These are phyloP conservation scores for Perizoma flavofasciatum DNA, from an alignment of 2,888 invertebrate genomes.

Conservation along the genomic window DNA sequence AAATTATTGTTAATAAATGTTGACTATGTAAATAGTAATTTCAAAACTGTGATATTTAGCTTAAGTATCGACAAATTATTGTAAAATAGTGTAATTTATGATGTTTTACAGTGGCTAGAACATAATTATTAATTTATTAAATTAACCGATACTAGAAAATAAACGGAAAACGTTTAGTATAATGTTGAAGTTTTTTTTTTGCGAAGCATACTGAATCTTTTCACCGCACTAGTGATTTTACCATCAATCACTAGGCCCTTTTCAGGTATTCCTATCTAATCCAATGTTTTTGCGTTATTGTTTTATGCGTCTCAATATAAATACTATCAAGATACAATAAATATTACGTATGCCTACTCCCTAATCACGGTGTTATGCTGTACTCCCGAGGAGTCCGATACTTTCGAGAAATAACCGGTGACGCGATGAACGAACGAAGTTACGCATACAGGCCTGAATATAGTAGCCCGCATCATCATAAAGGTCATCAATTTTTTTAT, in stretches of 20 bases:
- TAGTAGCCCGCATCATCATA: not conserved
- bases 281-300: no score
- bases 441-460: conserved; percentile 8
- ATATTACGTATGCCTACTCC: no score
- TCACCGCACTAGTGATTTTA: no score
- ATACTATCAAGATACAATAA: no score
- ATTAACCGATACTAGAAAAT: conserved; percentile 56
- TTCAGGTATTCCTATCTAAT: no score
- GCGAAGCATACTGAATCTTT: no score
- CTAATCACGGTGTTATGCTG: no score
- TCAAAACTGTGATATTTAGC: conserved; percentile 69
- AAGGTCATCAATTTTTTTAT: conserved; percentile 25
- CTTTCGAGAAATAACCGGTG: no score
- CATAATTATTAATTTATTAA: conserved; percentile 52
- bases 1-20: conserved; percentile 9
- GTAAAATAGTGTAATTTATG: conserved; percentile 38
- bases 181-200: conserved; percentile 42
- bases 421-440: no score
- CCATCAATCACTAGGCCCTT: no score
- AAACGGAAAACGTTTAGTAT: conserved; percentile 64
- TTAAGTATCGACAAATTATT: conserved; percentile 44
- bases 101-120: conserved; percentile 32
- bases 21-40: conserved; percentile 47
- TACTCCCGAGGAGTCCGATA: no score
- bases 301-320: no score